phyloP scores from a whole-genome alignment of 2,888 invertebrate genomes.

The Microctonus hyperodae region DNA sequence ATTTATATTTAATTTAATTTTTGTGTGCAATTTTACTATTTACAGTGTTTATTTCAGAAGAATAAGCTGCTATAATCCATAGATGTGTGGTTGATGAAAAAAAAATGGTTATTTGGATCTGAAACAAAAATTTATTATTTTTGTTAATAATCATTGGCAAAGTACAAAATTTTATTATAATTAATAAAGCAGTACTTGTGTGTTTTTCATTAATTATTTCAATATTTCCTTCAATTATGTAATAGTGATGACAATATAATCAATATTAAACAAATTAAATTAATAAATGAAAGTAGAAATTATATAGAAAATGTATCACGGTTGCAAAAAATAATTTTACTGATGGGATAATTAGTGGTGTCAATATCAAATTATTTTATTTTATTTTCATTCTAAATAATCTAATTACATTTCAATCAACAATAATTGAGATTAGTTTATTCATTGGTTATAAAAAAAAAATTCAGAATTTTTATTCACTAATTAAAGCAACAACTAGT shows the following conservation, averaged over 20 bases:
- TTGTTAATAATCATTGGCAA: neutral
- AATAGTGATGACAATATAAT: too few species aligned
- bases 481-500: conserved; percentile 5
- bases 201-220: too few species aligned
- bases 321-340: neutral
- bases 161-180: too few species aligned
- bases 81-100: conserved; percentile 36
- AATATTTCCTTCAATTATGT: too few species aligned
- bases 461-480: neutral
- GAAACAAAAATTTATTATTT: conserved; percentile 45
- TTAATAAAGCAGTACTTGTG: neutral
- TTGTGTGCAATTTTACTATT: conserved; percentile 44
- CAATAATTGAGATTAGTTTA: neutral
- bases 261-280: too few species aligned
- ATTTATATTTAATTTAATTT: conserved; percentile 18
- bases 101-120: conserved; percentile 53
- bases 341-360: neutral
- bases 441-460: neutral
- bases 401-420: conserved; percentile 9
- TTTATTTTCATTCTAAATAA: neutral
- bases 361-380: neutral
- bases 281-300: too few species aligned
- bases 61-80: conserved; percentile 48
- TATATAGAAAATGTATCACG: neutral
- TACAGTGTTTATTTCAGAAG: conserved; percentile 43